Conservation (phyloP, 92 coral and sea anemone genomes). For the Montipora capitata region DNA sequence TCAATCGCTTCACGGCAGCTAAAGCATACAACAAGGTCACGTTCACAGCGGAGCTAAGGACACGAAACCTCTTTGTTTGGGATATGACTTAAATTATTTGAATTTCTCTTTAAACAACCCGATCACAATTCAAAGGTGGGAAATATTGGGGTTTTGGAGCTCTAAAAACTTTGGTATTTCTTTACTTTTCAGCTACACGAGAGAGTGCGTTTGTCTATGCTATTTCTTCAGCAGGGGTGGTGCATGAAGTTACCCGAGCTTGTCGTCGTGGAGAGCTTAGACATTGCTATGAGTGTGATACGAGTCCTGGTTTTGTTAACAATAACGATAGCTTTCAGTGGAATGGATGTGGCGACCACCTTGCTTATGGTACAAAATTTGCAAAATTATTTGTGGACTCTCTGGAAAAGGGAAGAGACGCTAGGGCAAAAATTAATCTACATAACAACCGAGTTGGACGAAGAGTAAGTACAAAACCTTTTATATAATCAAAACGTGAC, state of each 20-base stretch:
- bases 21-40: background rate
- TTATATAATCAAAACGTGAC: too few relatives aligned
- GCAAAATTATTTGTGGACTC: conserved; percentile 94
- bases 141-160: conserved; percentile 12
- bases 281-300: conserved; percentile 81
- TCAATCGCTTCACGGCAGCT: background rate
- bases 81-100: background rate
- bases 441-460: conserved; percentile 97
- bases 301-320: conserved; percentile 45
- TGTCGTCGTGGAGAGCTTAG: conserved; percentile 93
- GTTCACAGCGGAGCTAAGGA: background rate
- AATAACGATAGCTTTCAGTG: conserved; percentile 87
- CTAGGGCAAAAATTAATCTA: conserved; percentile 91
- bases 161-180: background rate
- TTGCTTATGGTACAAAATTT: conserved; percentile 84
- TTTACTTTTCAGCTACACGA: conserved; percentile 76
- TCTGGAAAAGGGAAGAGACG: conserved; percentile 88
- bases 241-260: conserved; percentile 92
- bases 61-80: background rate
- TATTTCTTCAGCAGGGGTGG: conserved; percentile 94
- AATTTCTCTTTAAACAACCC: background rate
- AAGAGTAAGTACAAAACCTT: conserved; percentile 75
- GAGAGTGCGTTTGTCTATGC: conserved; percentile 97
- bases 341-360: conserved; percentile 97
- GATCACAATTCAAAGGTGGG: background rate